Conservation (phyloP, 2,113 vertebrate genomes). For the Limanda limanda region DNA sequence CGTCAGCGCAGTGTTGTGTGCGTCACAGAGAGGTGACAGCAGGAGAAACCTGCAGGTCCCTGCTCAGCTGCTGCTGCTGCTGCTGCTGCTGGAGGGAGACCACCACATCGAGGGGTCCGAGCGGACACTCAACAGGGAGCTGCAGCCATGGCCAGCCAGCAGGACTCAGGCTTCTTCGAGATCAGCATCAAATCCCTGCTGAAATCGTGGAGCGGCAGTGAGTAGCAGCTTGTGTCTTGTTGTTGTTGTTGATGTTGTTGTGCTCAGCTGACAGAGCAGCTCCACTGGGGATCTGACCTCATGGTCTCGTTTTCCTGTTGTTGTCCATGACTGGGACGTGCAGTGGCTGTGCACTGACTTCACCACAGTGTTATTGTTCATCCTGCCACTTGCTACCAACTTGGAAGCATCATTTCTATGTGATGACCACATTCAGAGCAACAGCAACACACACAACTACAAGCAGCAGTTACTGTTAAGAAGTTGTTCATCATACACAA, state of each 20-base stretch:
- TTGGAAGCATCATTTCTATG: conserved; percentile 21
- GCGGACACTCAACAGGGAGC: conserved; percentile 69
- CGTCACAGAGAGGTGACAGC: conserved; percentile 88
- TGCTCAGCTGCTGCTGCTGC: conserved; percentile 48
- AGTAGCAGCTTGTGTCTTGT: conserved; percentile 80
- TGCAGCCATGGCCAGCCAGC: conserved; percentile 96
- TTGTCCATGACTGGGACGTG: conserved; percentile 2
- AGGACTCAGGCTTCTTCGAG: conserved; percentile 99
- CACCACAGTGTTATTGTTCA: not conserved
- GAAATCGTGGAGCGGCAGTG: conserved; percentile 98
- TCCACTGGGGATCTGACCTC: conserved; percentile 29
- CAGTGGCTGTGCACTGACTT: not conserved
- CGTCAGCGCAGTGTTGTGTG: conserved; percentile 81
- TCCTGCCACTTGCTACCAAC: conserved; percentile 10
- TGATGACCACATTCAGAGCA: not conserved
- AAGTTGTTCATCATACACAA: conserved; percentile 10
- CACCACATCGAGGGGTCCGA: conserved; percentile 39
- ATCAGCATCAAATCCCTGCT: conserved; percentile 99
- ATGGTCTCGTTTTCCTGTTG: conserved; percentile 15
- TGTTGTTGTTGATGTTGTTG: conserved; percentile 38
- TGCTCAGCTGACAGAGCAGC: conserved; percentile 33
- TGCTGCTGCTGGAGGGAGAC: conserved; percentile 50
- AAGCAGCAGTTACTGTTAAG: not conserved
- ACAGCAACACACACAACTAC: conserved; percentile 31
- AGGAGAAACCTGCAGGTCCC: conserved; percentile 83